Base-by-base conservation (phyloP, 2,888 invertebrate genomes). In the Meandrusa payeni region DNA sequence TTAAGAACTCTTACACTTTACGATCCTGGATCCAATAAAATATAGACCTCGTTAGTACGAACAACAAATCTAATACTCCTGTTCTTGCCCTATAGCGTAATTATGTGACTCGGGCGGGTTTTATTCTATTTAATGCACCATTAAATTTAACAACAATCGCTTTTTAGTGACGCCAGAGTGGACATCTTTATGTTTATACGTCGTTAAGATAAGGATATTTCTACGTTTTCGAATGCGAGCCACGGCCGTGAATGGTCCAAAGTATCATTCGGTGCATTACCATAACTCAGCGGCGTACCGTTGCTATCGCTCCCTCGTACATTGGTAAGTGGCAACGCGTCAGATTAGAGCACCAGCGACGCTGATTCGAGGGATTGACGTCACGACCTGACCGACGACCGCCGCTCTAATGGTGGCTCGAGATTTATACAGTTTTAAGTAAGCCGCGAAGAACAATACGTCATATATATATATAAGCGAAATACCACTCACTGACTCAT, bases 111-210 rank as follows among this genome's bases (percentile, higher is more conserved):
- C 68, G 61, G 59, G 57, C 65, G 61, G n/a, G 64, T 76, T 64
- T 65, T 57, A 63, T 68, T 79, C 77, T 78, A 78, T 80, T 83
- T 85, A 73, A 82, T 76, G 75, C 51, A 50, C 62, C 75, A 76
- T 83, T 72, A 85, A 81, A 78, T 83, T 85, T 85, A 83, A 86
- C 80, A 79, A 83, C 80, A 80, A 83, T 82, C 72, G 70, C 70
- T 69, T 80, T 76, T 81, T 73, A 78, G 77, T 80, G 79, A 77
- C 69, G 66, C 61, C 64, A 63, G 65, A 73, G 69, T 71, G 69
- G 76, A 76, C 76, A 76, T 76, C 66, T 82, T 82, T 82, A 85
- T 76, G 78, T 79, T 73, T 75, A 74, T 77, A 69, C 48, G 75
- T 66, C 64, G 67, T 80, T 75, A 73, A 82, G 82, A 82, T 82